These are phyloP conservation scores for Odocoileus hemionus DNA, from an alignment of 2,113 vertebrate species.

Conservation along the genomic window DNA sequence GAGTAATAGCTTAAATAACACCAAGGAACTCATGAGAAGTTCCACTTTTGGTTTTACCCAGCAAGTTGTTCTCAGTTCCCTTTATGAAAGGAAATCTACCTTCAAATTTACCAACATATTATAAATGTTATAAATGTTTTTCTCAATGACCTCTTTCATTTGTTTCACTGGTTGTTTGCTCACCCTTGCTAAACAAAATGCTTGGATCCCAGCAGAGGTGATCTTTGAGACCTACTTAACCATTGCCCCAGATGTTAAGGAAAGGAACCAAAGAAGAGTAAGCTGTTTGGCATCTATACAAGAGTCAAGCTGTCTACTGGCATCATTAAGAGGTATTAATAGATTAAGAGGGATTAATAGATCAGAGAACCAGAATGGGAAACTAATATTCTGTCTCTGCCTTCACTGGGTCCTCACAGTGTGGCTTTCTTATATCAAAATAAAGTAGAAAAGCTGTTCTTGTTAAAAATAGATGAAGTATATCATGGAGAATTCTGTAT, in stretches of 20 bases:
- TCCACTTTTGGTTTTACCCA: not conserved
- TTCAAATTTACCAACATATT: not conserved
- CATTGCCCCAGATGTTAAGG: not conserved
- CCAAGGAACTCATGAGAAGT: not conserved
- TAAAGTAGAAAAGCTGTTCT: conserved; percentile 32
- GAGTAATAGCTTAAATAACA: not conserved
- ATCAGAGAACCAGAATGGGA: not conserved
- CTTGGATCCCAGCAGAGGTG: not conserved
- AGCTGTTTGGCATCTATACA: not conserved
- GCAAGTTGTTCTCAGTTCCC: not conserved
- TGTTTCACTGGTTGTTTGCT: not conserved
- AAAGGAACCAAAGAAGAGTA: conserved; percentile 6
- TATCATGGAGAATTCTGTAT: not conserved
- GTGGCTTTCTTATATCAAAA: not conserved
- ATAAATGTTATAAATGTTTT: not conserved
- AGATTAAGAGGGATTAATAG: not conserved
- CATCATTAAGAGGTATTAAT: not conserved
- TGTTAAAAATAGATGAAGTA: conserved; percentile 44
- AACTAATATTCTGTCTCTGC: not conserved
- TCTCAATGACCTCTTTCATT: not conserved
- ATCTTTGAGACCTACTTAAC: conserved; percentile 5
- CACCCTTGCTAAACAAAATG: conserved; percentile 29
- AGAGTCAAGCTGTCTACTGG: not conserved
- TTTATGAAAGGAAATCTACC: conserved; percentile 8
- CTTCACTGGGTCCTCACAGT: not conserved